Conservation (phyloP, 30 jellyfish, hydroid and myxozoan species). For the Catostylus mosaicus region DNA sequence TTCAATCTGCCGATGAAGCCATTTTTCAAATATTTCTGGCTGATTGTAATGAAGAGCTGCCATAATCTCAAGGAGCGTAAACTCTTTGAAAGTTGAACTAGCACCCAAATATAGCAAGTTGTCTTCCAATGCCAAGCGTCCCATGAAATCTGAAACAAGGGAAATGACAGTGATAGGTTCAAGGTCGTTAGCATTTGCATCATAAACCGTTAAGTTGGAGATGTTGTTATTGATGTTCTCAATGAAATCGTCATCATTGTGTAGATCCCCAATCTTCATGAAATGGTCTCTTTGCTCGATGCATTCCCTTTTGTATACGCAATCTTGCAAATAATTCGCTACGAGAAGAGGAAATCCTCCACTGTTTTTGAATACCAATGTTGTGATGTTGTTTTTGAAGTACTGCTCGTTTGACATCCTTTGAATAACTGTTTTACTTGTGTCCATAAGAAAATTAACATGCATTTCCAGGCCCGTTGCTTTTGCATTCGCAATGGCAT, state of each 20-base stretch:
- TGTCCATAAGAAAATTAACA: not conserved
- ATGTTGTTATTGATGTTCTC: not conserved
- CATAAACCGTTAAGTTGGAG: not conserved
- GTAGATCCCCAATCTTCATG: not conserved
- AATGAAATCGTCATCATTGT: not conserved
- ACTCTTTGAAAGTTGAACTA: not conserved
- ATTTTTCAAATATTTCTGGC: not conserved
- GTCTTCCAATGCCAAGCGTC: not conserved
- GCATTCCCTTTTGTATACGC: not conserved
- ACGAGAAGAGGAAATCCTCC: slow-evolving; percentile 1
- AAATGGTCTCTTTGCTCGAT: not conserved
- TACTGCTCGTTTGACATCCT: not conserved
- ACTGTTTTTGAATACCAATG: not conserved
- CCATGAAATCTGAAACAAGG: not conserved
- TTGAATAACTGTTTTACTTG: not conserved
- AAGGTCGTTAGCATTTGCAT: not conserved
- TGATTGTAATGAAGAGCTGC: slow-evolving; percentile 2
- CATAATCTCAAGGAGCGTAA: not conserved
- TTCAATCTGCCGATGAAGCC: not conserved
- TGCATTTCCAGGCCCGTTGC: not conserved
- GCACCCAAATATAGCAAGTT: not conserved
- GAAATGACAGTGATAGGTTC: not conserved
- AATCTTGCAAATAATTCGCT: not conserved
- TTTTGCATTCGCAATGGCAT: not conserved
- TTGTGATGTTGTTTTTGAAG: not conserved